phyloP scores from a whole-genome alignment of 2,113 vertebrate species.

The Heterotis niloticus region DNA sequence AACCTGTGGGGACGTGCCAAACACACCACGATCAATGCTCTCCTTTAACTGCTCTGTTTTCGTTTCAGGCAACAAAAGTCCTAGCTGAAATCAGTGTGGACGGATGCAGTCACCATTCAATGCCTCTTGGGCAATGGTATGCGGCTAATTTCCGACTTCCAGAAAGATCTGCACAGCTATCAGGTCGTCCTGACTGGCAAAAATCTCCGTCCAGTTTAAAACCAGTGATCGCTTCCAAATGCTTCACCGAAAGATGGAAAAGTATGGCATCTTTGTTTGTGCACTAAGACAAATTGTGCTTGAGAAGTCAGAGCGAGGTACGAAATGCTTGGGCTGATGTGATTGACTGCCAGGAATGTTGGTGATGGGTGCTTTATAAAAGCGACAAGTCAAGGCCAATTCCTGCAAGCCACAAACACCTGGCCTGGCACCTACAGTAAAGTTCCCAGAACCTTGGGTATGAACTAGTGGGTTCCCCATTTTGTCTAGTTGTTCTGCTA shows the following conservation, averaged over 20 bases:
- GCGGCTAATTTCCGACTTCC: neutral
- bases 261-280: neutral
- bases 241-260: neutral
- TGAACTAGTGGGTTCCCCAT: conserved; percentile 34
- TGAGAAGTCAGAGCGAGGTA: neutral
- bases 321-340: too few relatives aligned
- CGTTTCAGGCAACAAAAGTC: neutral
- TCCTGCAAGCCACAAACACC: neutral
- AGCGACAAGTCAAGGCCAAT: neutral
- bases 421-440: neutral
- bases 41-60: neutral
- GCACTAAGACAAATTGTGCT: neutral
- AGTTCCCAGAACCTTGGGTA: conserved; percentile 23
- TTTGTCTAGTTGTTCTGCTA: conserved; percentile 32
- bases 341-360: too few relatives aligned
- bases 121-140: neutral
- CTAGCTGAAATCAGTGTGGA: neutral
- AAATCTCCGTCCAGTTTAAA: neutral
- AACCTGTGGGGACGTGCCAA: neutral
- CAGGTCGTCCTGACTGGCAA: neutral
- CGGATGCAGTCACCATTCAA: neutral
- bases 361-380: neutral
- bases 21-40: neutral
- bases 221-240: too few relatives aligned
- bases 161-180: neutral